These are phyloP conservation scores for Daphoenositta chrysoptera DNA, from an alignment of 2,113 vertebrate species.

Conservation along the genomic window DNA sequence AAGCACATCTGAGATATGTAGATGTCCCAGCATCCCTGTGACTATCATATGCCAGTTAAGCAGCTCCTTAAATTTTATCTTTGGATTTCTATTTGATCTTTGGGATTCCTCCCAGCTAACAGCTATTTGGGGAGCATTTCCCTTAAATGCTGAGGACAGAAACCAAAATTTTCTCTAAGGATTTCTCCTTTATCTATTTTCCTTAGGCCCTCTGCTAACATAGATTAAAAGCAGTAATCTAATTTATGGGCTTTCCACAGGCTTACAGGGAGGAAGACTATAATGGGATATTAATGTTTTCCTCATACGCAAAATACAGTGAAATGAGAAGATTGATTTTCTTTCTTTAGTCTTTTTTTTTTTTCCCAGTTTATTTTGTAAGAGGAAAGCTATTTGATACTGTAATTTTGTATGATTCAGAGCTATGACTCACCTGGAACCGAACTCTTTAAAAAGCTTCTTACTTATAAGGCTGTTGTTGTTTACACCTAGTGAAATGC, in stretches of 20 bases:
- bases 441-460: background rate
- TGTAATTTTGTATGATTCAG: constrained; percentile 12
- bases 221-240: constrained; percentile 56
- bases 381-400: constrained; percentile 16
- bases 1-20: background rate
- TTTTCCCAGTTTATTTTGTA: background rate
- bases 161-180: background rate
- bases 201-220: background rate
- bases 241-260: constrained; percentile 42
- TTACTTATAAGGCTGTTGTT: background rate
- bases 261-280: background rate
- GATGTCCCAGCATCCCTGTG: background rate
- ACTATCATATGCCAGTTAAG: background rate
- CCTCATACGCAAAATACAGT: constrained; percentile 44
- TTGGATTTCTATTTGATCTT: background rate
- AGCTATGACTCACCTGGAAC: constrained; percentile 5
- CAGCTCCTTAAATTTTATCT: background rate
- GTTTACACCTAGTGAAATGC: background rate
- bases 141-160: background rate
- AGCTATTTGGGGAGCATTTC: background rate
- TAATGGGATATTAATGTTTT: constrained; percentile 53
- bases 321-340: background rate
- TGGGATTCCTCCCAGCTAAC: background rate
- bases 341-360: background rate
- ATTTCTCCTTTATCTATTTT: constrained; percentile 30